Percentiles rank a stretch among this genome's conserved stretches.
phyloP scores from a whole-genome alignment of 2,888 invertebrate genomes.

The Diadegma fenestrale region DNA sequence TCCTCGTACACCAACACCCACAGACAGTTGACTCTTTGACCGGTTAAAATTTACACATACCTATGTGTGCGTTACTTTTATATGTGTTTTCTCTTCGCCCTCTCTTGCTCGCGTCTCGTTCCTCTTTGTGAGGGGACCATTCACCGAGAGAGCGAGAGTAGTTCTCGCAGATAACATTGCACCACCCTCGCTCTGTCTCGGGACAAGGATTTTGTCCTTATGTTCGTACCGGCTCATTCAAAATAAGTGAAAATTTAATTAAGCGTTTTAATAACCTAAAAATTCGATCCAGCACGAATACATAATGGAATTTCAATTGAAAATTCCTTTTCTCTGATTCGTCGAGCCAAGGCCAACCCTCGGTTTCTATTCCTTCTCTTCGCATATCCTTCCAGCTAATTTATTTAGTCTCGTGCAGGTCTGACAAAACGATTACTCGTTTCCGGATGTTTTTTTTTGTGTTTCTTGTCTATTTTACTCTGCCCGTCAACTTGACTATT shows the following conservation, averaged over 20 bases:
- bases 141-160: constrained; percentile 29
- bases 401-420: constrained; percentile 79
- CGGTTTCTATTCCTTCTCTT: constrained; percentile 52
- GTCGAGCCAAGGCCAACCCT: neutral
- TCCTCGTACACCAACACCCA: constrained; percentile 19
- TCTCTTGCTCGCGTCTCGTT: constrained; percentile 2
- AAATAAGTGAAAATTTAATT: neutral
- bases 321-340: neutral
- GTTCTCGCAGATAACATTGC: constrained; percentile 35
- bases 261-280: neutral
- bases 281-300: neutral
- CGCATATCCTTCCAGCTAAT: constrained; percentile 75
- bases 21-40: constrained; percentile 53
- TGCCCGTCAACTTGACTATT: constrained; percentile 17
- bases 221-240: neutral
- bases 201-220: constrained; percentile 30
- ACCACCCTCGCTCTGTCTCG: constrained; percentile 8
- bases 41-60: constrained; percentile 30
- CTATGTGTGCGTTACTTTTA: neutral
- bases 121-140: constrained; percentile 53
- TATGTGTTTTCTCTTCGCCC: constrained; percentile 43
- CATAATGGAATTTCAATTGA: neutral
- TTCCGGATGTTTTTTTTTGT: constrained; percentile 42
- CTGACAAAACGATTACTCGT: constrained; percentile 75
- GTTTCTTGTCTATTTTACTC: constrained; percentile 27